Base-by-base conservation (phyloP, 2,888 invertebrate species). In the Eupithecia subumbrata region DNA sequence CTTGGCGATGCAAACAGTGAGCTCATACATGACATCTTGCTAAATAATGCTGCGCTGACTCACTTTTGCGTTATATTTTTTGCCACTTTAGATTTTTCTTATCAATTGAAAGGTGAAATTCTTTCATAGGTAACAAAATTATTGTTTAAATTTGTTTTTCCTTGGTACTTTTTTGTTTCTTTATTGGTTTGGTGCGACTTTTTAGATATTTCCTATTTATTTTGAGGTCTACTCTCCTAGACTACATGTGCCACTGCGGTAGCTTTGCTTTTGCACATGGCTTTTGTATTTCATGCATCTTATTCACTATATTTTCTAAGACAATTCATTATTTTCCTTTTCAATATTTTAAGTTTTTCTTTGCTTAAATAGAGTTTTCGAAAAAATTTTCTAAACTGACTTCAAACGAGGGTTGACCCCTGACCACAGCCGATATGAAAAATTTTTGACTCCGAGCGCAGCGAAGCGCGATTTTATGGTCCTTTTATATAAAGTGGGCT, bases 1-100 rank as follows among this genome's bases (percentile, higher is more conserved):
- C 81, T 81, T 80, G 80, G n/a, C 63, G 73, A 69, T 76, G 78
- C 80, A 81, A 80, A 81, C 78, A 79, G 48, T 81, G 81, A 81
- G 79, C 79, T 81, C 81, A 81, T 25, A 30, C 67, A 18, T n/a
- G 40, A 68, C 64, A 64, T 68, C 22, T 68, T 22, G 43, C 22
- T 43, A 68, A 45, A 25, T 14, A 40, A 40, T 43, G 16, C 64
- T 64, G 43, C 43, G 43, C 25, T 68, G 43, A 43, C 68, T 40
- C 68, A 43, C 43, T 40, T 12, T n/a, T 16, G 22, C 60, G 25
- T 16, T 22, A 0, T n/a, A 14, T 16, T 11, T n/a, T 67, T 40
- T 1, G n/a, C 12, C 7, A 8, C 64, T 64, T 34, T 30, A 30
- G 16, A 34, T 34, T 18, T 34, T 9, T 9, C 16, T 34, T 34